Base-by-base conservation (phyloP, 2,113 vertebrate genomes). In the Ictidomys tridecemlineatus region DNA sequence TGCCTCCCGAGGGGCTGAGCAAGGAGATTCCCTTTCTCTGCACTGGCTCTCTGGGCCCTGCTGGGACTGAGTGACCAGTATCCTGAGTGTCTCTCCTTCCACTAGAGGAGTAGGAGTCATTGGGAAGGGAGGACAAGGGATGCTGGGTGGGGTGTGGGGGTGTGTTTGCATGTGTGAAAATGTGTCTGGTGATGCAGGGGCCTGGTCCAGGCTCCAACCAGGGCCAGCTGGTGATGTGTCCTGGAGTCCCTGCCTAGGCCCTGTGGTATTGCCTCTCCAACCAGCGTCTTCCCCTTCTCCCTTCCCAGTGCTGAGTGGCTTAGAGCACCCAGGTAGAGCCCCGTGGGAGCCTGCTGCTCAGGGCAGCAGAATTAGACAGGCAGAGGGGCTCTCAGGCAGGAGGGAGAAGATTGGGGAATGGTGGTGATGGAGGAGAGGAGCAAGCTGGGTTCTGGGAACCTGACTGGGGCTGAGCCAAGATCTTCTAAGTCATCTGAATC, bases 91-190 rank as follows among this genome's bases (percentile, higher is more conserved):
- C 65, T 22, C 34, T 83, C 51, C 13, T n/a, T 22, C 67, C 26
- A 17, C 6, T 17, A 5, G 45, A n/a, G 73, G 42, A 63, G 28
- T 2, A 4, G n/a, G 84, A 56, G 61, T 28, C 76, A 2, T 13
- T 4, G 65, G 30, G 78, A 42, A 72, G 17, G 8, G 39, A 13
- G 78, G 12, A 4, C 30, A 14, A 3, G 24, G 5, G 18, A 1
- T 3, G 22, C 28, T 10, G 28, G 4, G 13, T 37, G 45, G 72
- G 48, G 61, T 1, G 20, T 17, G 9, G 3, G 7, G 0, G 9
- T 20, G 28, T 65, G 30, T 28, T 58, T 61, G 12, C 28, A n/a
- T 0, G 0, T 67, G 9, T 56, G 17, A 69, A 69, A 30, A 26
- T 8, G 26, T 17, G 20, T 48, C 80, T 37, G 65, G 8, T 9